Evolutionary conservation across 2,113 vertebrate species (phyloP).

Genomic region (Mus musculus): DNA sequence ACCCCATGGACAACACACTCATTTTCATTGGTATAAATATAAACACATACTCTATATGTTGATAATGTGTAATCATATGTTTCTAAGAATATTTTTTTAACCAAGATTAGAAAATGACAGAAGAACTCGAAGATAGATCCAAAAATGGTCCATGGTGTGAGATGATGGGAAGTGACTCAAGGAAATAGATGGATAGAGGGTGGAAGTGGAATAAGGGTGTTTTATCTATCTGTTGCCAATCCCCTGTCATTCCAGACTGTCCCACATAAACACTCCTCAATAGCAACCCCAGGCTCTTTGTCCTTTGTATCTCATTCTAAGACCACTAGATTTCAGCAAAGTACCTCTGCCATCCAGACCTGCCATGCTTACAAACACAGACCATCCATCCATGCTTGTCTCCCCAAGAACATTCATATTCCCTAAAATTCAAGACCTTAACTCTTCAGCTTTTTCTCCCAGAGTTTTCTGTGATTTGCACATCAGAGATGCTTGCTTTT

Average conservation of each 20-base stretch:
- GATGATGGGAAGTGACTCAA: neutral
- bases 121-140: neutral
- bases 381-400: neutral
- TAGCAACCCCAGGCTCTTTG: neutral
- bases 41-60: neutral
- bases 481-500: neutral
- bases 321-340: neutral
- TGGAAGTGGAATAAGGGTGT: accelerated
- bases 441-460: neutral
- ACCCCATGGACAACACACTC: neutral
- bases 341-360: neutral
- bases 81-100: neutral
- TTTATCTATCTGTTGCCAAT: too few relatives aligned
- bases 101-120: neutral
- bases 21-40: neutral
- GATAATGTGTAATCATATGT: neutral
- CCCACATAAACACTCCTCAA: too few relatives aligned
- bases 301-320: neutral
- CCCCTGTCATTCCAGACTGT: neutral
- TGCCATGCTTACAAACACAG: too few relatives aligned
- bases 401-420: neutral
- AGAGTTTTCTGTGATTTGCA: neutral
- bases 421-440: neutral
- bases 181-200: neutral
- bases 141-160: neutral